Evolutionary conservation across 1,140 invertebrate genomes (phyloP).

Genomic region (Adelges cooleyi): DNA sequence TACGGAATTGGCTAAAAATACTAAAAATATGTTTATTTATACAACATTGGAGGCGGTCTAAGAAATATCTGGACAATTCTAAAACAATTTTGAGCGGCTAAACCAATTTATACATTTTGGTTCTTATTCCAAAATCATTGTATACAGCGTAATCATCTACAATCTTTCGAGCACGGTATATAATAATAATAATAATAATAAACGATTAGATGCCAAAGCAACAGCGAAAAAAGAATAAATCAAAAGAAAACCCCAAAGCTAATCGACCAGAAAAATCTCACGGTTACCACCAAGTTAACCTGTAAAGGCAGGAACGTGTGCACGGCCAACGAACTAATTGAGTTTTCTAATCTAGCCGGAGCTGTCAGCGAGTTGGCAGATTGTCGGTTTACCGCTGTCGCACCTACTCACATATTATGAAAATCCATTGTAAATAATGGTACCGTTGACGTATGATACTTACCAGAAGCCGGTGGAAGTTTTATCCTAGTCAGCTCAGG

Average conservation of each 20-base stretch:
- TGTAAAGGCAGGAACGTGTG: conserved; percentile 1
- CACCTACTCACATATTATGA: conserved; percentile 10
- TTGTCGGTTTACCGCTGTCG: neutral
- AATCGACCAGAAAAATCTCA: neutral
- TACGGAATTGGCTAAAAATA: too few relatives aligned
- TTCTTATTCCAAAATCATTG: too few relatives aligned
- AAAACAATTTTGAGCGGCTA: too few relatives aligned
- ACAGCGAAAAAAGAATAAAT: neutral
- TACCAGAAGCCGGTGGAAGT: conserved; percentile 50
- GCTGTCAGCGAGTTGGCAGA: conserved; percentile 40
- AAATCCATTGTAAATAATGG: neutral
- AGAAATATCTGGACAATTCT: too few relatives aligned
- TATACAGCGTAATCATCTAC: too few relatives aligned
- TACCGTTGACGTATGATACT: neutral
- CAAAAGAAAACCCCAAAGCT: neutral
- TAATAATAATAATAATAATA: too few relatives aligned
- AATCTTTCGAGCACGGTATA: too few relatives aligned
- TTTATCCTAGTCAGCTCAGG: conserved; percentile 56
- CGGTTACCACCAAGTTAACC: conserved; percentile 6
- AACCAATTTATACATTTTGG: too few relatives aligned
- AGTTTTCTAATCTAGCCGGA: conserved; percentile 39
- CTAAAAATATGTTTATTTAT: too few relatives aligned
- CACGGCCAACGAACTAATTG: conserved; percentile 17
- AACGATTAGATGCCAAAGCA: neutral
- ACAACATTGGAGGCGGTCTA: too few relatives aligned